Conservation (phyloP, 2,113 vertebrate genomes). For the Cyprinodon tularosa region DNA sequence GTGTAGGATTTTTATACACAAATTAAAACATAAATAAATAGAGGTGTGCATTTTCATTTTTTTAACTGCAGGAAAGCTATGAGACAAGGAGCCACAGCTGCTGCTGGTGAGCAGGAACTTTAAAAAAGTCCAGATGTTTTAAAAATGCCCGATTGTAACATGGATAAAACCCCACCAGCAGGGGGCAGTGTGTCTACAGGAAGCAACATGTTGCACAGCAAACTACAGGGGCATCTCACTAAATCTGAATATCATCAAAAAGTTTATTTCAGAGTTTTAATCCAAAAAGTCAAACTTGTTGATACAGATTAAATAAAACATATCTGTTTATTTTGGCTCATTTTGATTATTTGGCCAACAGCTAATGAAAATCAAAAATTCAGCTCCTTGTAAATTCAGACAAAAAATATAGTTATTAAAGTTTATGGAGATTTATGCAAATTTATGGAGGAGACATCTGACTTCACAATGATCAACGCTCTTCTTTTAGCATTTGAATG, state of each 20-base stretch:
- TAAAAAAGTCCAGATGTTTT: conserved; percentile 4
- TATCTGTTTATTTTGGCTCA: neutral
- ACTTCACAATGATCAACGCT: neutral
- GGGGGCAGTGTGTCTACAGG: conserved; percentile 56
- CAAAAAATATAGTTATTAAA: too few species aligned
- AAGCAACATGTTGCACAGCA: conserved; percentile 38
- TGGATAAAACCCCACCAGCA: conserved; percentile 46
- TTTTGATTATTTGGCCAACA: neutral
- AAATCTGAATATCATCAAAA: neutral
- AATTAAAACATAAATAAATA: conserved; percentile 75
- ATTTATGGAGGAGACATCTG: neutral
- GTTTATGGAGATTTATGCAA: too few species aligned
- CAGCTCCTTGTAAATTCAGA: neutral
- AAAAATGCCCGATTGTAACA: conserved; percentile 58
- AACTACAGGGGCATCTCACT: neutral
- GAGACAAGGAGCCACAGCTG: conserved; percentile 37
- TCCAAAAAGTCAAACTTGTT: neutral
- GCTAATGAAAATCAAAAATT: neutral
- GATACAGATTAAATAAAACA: neutral
- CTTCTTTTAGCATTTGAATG: neutral
- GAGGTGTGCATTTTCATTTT: conserved; percentile 61
- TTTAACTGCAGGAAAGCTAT: conserved; percentile 60
- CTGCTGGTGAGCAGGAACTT: conserved; percentile 22
- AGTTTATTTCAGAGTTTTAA: neutral
- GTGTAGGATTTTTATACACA: conserved; percentile 53